Percentiles rank a stretch among this genome's conserved stretches.
These are phyloP conservation scores for Chrysina gloriosa DNA, from an alignment of 2,888 invertebrate species.

Conservation along the genomic window DNA sequence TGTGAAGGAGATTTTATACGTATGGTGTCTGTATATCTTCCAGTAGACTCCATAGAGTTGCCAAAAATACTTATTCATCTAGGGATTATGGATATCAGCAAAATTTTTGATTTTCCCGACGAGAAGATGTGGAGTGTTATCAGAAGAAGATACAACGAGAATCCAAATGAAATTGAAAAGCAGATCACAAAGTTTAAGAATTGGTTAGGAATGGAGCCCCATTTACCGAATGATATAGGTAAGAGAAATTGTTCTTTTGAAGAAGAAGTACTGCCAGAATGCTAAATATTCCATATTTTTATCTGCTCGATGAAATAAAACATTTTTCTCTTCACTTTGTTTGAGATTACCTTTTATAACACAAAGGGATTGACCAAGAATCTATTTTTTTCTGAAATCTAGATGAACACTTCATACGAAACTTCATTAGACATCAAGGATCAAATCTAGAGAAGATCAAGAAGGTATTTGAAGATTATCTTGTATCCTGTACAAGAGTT, in stretches of 20 bases:
- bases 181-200: background rate
- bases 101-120: background rate
- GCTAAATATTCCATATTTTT: too few relatives aligned
- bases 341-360: too few relatives aligned
- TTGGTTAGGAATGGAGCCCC: background rate
- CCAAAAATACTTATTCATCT: too few relatives aligned
- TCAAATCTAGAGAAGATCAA: conserved; percentile 74
- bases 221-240: conserved; percentile 7
- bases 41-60: too few relatives aligned
- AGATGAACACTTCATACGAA: conserved; percentile 68
- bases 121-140: background rate
- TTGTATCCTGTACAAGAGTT: conserved; percentile 69
- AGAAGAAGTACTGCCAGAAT: too few relatives aligned
- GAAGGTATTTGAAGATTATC: conserved; percentile 73
- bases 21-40: too few relatives aligned
- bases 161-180: conserved; percentile 1
- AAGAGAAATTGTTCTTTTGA: too few relatives aligned
- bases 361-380: too few relatives aligned
- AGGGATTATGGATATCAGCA: background rate
- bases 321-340: too few relatives aligned
- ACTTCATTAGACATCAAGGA: conserved; percentile 73
- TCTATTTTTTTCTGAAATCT: conserved; percentile 51
- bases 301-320: too few relatives aligned
- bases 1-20: too few relatives aligned
- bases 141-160: background rate